These are phyloP conservation scores for Merops nubicus DNA, from an alignment of 2,113 vertebrate genomes.

Conservation along the genomic window DNA sequence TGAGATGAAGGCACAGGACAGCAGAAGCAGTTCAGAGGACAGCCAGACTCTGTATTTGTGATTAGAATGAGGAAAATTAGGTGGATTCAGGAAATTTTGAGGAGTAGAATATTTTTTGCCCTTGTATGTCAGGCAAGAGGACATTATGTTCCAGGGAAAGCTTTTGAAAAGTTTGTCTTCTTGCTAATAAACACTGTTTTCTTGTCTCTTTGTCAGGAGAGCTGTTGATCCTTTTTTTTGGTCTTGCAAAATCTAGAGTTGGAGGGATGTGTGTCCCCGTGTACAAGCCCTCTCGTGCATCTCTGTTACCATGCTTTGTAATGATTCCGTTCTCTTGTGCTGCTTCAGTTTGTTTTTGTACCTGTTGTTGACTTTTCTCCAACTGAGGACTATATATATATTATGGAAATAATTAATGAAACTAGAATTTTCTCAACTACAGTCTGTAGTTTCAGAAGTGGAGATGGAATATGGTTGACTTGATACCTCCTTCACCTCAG, in stretches of 20 bases:
- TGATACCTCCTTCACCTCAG: neutral
- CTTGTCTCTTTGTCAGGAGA: neutral
- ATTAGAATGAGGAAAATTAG: neutral
- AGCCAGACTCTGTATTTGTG: neutral
- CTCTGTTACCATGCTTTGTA: neutral
- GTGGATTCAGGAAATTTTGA: neutral
- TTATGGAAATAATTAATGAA: slow-evolving; percentile 36
- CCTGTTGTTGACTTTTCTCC: neutral
- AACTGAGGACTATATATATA: neutral
- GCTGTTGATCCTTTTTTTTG: neutral
- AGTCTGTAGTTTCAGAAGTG: neutral
- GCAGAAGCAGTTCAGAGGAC: neutral
- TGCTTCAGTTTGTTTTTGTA: neutral
- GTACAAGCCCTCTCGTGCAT: rapidly evolving
- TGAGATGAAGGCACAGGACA: neutral
- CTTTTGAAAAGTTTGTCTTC: neutral
- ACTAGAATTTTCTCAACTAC: neutral
- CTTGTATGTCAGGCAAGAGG: neutral
- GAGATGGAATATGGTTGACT: neutral
- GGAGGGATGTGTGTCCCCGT: neutral
- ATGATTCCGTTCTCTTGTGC: neutral
- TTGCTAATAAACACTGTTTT: neutral
- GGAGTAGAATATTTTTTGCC: neutral
- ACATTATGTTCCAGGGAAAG: neutral
- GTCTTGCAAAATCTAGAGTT: neutral